Conservation (phyloP, 2,113 vertebrate species). For the Ammospiza caudacuta region DNA sequence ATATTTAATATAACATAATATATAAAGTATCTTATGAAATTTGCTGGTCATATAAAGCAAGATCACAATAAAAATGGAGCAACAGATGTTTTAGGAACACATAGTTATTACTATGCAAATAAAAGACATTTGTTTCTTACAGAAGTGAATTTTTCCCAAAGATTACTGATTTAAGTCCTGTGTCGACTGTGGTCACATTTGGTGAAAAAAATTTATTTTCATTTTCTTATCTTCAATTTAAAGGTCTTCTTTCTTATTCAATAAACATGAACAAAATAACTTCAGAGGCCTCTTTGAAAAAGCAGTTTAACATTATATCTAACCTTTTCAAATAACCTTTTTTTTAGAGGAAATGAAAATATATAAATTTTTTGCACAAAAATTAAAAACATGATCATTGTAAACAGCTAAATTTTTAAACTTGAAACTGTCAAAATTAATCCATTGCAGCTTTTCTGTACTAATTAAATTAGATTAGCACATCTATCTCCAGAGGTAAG, state of each 20-base stretch:
- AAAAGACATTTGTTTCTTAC: background rate
- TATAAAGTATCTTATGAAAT: background rate
- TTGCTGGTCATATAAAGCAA: background rate
- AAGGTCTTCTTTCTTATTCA: background rate
- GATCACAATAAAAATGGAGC: background rate
- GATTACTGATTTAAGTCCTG: background rate
- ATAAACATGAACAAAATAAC: background rate
- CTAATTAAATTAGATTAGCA: conserved; percentile 9
- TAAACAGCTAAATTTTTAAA: background rate
- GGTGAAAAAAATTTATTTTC: background rate
- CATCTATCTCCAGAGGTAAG: background rate
- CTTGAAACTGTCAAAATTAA: background rate
- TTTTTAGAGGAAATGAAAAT: background rate
- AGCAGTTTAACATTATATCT: background rate
- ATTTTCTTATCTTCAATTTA: background rate
- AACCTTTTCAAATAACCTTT: fast-evolving
- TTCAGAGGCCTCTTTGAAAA: background rate
- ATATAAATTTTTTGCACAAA: background rate
- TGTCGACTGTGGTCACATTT: background rate
- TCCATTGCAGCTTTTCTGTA: background rate
- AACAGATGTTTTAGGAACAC: background rate
- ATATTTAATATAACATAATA: background rate
- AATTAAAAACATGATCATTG: background rate
- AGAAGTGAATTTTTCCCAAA: background rate
- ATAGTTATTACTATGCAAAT: background rate